A percentile compares a stretch with the other conserved stretches of the same genome.
These are phyloP conservation scores for Etheostoma nigrum DNA, from an alignment of 2,797 vertebrate species.

Conservation along the genomic window DNA sequence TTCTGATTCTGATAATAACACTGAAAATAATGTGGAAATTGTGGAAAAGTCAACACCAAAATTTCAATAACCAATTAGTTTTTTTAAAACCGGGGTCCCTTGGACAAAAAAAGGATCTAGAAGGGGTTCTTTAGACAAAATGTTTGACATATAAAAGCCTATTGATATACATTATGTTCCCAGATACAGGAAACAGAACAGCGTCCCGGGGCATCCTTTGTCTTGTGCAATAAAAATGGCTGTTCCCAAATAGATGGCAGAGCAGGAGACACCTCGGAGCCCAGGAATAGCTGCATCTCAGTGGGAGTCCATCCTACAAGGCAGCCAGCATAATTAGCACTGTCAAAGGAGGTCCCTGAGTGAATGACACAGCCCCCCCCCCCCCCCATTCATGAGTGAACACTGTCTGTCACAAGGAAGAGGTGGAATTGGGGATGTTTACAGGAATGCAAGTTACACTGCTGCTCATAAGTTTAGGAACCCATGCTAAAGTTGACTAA, in stretches of 20 bases:
- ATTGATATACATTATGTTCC: neutral
- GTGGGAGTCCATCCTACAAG: slow-evolving; percentile 65
- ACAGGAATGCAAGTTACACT: neutral
- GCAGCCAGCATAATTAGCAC: slow-evolving; percentile 65
- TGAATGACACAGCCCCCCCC: slow-evolving; percentile 53
- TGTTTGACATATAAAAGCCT: neutral
- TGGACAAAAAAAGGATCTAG: neutral
- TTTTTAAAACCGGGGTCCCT: neutral
- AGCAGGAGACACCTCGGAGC: slow-evolving; percentile 50
- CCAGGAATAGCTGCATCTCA: slow-evolving; percentile 58
- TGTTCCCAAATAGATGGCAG: slow-evolving; percentile 28
- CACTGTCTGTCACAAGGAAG: slow-evolving; percentile 14
- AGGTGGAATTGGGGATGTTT: slow-evolving; percentile 24
- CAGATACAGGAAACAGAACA: neutral
- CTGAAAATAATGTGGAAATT: neutral
- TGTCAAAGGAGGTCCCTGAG: slow-evolving; percentile 59
- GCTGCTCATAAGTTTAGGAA: too few relatives aligned
- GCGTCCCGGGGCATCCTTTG: neutral
- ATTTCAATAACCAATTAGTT: neutral
- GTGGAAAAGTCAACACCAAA: neutral
- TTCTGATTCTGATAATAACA: neutral
- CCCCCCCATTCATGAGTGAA: slow-evolving; percentile 39
- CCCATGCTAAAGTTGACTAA: too few relatives aligned
- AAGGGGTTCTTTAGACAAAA: neutral
- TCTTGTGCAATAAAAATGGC: slow-evolving; percentile 22